Conservation (phyloP, 2,113 vertebrate species). For the Corydoras sp. region DNA sequence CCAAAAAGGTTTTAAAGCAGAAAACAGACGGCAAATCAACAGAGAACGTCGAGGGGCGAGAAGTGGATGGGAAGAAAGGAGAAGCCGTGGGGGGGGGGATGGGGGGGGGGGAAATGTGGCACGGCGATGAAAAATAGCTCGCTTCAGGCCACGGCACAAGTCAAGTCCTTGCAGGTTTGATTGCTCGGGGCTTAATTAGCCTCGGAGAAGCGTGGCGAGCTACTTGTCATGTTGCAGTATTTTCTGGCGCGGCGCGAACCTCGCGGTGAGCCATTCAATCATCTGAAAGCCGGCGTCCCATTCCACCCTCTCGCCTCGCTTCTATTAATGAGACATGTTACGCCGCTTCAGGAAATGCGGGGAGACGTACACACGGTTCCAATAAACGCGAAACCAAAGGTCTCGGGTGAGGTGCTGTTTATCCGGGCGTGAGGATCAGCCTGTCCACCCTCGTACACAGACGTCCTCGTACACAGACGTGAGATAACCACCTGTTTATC, state of each 20-base stretch:
- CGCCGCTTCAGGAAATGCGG: constrained; percentile 17
- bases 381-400: not conserved
- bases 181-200: constrained; percentile 50
- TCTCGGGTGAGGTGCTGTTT: not conserved
- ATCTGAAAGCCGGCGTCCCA: constrained; percentile 22
- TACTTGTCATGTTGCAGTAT: constrained; percentile 40
- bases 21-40: constrained; percentile 13
- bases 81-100: constrained; percentile 7
- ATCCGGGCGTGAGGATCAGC: no score
- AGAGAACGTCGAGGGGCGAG: constrained; percentile 20
- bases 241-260: constrained; percentile 43
- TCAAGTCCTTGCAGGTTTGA: constrained; percentile 37
- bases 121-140: constrained; percentile 43
- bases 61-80: constrained; percentile 7
- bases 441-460: no score
- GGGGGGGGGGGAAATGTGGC: not conserved
- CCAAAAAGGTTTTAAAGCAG: not conserved
- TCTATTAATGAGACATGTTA: constrained; percentile 47
- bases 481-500: no score
- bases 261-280: constrained; percentile 40
- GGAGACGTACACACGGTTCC: constrained; percentile 9
- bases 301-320: constrained; percentile 15
- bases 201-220: constrained; percentile 39
- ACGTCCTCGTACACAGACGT: no score
- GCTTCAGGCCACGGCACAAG: constrained; percentile 45